Evolutionary conservation across 2,888 invertebrate species (phyloP).

Genomic region (Drosophila limbata): DNA sequence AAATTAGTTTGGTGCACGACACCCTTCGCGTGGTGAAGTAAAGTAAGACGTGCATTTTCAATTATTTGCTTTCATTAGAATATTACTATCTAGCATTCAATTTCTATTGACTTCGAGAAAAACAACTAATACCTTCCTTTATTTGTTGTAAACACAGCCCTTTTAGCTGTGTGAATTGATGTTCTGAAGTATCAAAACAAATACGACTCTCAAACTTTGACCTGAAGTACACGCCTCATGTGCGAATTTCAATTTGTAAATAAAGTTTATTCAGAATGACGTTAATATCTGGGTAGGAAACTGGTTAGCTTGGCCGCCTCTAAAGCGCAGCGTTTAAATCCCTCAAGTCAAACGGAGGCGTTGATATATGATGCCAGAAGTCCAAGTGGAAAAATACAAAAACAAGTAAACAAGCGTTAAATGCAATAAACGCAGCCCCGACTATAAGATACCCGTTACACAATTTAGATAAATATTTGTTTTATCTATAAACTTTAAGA

Average conservation of each 20-base stretch:
- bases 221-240: conserved; percentile 6
- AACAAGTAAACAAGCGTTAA: too few relatives aligned
- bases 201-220: conserved; percentile 34
- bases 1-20: too few relatives aligned
- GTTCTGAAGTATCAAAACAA: conserved; percentile 3
- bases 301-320: conserved; percentile 17
- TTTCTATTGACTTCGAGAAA: background rate
- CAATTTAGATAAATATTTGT: too few relatives aligned
- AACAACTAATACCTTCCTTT: background rate
- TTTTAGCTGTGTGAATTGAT: conserved; percentile 1
- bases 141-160: background rate
- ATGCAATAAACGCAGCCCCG: too few relatives aligned
- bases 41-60: too few relatives aligned
- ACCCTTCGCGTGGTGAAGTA: too few relatives aligned
- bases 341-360: conserved; percentile 9
- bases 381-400: conserved; percentile 22
- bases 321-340: background rate
- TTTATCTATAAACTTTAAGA: too few relatives aligned
- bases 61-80: background rate
- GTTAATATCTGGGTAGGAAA: conserved; percentile 33
- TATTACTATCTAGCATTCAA: too few relatives aligned
- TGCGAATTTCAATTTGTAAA: conserved; percentile 3
- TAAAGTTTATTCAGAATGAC: conserved; percentile 26
- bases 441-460: too few relatives aligned
- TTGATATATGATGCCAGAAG: conserved; percentile 27